Percentiles rank a stretch among this genome's conserved stretches.
These are phyloP conservation scores for Hormaphis cornu DNA, from an alignment of 1,140 invertebrate genomes.

Conservation along the genomic window DNA sequence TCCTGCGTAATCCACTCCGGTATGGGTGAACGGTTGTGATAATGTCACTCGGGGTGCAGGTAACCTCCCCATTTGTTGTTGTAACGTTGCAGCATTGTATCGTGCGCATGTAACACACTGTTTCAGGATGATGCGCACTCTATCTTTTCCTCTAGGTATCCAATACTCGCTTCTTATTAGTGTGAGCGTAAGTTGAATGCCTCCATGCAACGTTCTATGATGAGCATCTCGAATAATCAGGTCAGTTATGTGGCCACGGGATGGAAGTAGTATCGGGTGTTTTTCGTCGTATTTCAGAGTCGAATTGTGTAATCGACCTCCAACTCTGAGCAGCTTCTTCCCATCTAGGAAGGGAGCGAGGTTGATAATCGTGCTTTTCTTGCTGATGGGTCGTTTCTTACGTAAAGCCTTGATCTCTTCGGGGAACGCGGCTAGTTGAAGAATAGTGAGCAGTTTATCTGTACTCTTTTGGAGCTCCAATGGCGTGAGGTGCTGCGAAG, in stretches of 20 bases:
- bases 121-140: background rate
- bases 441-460: background rate
- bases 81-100: background rate
- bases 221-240: slow-evolving; percentile 38
- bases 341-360: no score
- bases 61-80: slow-evolving; percentile 34
- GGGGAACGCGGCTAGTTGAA: background rate
- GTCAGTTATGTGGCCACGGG: slow-evolving; percentile 28
- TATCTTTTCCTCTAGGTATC: background rate
- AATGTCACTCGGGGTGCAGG: slow-evolving; percentile 24
- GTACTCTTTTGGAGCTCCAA: background rate
- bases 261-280: slow-evolving; percentile 43
- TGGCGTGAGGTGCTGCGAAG: background rate
- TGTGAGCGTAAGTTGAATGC: background rate
- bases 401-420: background rate
- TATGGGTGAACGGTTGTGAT: background rate
- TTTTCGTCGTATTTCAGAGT: slow-evolving; percentile 39
- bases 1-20: slow-evolving; percentile 10
- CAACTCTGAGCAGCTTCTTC: slow-evolving; percentile 38
- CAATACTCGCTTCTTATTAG: background rate
- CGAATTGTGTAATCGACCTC: slow-evolving; percentile 40
- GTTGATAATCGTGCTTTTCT: background rate
- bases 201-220: slow-evolving; percentile 36
- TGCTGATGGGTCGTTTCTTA: background rate
- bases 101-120: background rate